Base-by-base conservation (phyloP, 1,140 invertebrate genomes). In the Lanistes nyassanus region DNA sequence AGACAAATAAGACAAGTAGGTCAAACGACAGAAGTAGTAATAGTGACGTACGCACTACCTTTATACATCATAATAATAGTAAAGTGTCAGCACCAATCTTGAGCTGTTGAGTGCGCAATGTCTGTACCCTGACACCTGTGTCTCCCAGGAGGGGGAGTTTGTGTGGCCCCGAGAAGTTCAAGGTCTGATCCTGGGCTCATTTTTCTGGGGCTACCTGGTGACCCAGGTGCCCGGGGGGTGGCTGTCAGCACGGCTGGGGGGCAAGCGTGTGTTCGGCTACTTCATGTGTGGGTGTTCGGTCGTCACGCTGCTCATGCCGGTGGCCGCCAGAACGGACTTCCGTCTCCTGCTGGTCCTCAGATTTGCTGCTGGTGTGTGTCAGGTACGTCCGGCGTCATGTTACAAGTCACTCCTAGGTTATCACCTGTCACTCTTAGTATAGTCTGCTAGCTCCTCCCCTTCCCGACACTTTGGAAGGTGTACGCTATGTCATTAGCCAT, bases 151-250 rank as follows among this genome's bases (percentile, higher is more conserved):
- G 81, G 85, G 84, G 55, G 86, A 87, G 55, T 88, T 89, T 71
- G 51, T 74, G 4, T 90, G 89, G 89, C 68, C 81, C 51, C 84
- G 85, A 60, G 77, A 81, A n/a, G 82, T 78, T 26, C 88, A 89
- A 74, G 87, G 87, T 0, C 79, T 84, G 4, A 81, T 89, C 5
- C 70, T 89, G 3, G 84, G 86, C 6, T 81, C 87, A 11, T 88
- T 88, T 74, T 90, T 89, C 82, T 86, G 84, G 79, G 89, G 89
- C 36, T 90, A 89, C 69, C 80, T 88, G 1, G 56, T 86, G 21
- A 85, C 86, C 2, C 85, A 89, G 70, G 74, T 89, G 26, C 80
- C 83, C 5, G 87, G 87, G 4, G 87, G 87, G 9, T 79, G 79
- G 76, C 67, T 88, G 23, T 77, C 86, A 3, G 75, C 80, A 6